Percentiles rank a stretch among this genome's conserved stretches.
These are phyloP conservation scores for Lytechinus pictus DNA, from an alignment of 35 echinoderm and acorn worm species.

Conservation along the genomic window DNA sequence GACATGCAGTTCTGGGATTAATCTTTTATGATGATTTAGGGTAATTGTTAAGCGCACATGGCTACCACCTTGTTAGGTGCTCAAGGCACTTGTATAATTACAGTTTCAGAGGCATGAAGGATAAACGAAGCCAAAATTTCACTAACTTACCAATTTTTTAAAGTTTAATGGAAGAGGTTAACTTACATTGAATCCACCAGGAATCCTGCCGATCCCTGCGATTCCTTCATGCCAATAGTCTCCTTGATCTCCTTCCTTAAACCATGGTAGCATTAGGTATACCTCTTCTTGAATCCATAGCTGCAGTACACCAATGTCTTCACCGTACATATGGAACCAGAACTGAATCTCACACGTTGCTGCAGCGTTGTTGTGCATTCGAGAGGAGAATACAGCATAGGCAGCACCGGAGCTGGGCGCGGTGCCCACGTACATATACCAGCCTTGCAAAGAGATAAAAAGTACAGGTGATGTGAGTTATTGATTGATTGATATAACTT, in stretches of 20 bases:
- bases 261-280: constrained; percentile 54
- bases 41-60: no score
- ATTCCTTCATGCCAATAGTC: constrained; percentile 72
- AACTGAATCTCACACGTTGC: constrained; percentile 82
- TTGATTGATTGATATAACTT: no score
- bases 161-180: background rate
- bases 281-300: constrained; percentile 60
- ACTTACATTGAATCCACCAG: constrained; percentile 75
- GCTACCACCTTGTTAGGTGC: no score
- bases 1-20: no score
- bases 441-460: constrained; percentile 42
- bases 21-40: no score
- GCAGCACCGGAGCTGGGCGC: constrained; percentile 56
- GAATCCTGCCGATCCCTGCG: constrained; percentile 71
- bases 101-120: no score
- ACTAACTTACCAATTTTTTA: no score
- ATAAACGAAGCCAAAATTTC: no score
- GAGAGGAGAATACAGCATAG: constrained; percentile 64
- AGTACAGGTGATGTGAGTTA: no score
- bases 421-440: constrained; percentile 79
- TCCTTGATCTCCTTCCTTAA: constrained; percentile 67
- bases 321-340: constrained; percentile 81
- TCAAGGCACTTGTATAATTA: no score
- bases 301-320: constrained; percentile 69
- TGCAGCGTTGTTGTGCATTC: constrained; percentile 68